phyloP scores from a whole-genome alignment of 1,140 invertebrate species.

The Neocloeon triangulifer region DNA sequence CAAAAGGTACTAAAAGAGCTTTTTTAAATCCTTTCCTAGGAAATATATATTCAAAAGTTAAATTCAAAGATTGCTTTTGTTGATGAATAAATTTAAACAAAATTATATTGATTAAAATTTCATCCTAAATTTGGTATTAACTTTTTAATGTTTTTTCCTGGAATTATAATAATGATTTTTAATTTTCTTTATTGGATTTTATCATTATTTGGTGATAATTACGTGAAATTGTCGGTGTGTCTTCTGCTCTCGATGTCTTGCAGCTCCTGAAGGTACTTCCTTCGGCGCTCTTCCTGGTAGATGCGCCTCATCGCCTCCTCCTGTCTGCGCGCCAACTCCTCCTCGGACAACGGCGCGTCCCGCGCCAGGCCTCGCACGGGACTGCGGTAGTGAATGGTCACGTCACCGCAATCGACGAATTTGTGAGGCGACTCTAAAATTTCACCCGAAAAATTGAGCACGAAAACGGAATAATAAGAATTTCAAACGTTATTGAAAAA shows the following conservation, averaged over 20 bases:
- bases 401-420: constrained; percentile 75
- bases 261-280: constrained; percentile 72
- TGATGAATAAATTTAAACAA: too few relatives aligned
- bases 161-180: too few relatives aligned
- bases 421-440: constrained; percentile 52
- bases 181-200: too few relatives aligned
- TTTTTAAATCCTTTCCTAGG: too few relatives aligned
- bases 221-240: constrained; percentile 78
- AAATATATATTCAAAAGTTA: too few relatives aligned
- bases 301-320: constrained; percentile 74
- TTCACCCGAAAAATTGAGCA: constrained; percentile 8
- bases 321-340: constrained; percentile 60
- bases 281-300: constrained; percentile 64
- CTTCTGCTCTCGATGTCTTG: constrained; percentile 76
- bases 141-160: too few relatives aligned
- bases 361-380: constrained; percentile 67
- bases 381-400: constrained; percentile 78
- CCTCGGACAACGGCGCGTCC: constrained; percentile 45
- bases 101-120: too few relatives aligned
- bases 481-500: background rate
- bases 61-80: too few relatives aligned
- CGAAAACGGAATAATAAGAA: constrained; percentile 2
- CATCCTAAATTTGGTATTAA: too few relatives aligned
- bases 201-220: constrained; percentile 18
- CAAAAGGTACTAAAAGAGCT: too few relatives aligned